A percentile compares a stretch with the other conserved stretches of the same genome.
Evolutionary conservation across 2,888 invertebrate genomes (phyloP).

Genomic region (Patella pellucida): DNA sequence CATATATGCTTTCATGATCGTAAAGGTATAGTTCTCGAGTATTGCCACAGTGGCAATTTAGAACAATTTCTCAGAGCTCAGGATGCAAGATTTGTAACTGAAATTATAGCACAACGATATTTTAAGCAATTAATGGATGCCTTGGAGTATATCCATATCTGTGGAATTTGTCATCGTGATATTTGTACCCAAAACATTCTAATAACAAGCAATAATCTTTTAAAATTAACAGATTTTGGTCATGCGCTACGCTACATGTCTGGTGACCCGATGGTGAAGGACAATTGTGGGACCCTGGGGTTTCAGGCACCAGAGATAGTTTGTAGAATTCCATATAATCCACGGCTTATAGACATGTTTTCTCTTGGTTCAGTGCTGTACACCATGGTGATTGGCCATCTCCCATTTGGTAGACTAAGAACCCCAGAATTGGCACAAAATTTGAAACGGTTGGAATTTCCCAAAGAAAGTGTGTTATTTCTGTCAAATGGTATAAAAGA

Average conservation of each 20-base stretch:
- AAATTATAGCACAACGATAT: conserved; percentile 56
- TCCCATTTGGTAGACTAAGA: conserved; percentile 53
- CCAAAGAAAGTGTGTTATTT: conserved; percentile 35
- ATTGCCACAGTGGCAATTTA: conserved; percentile 61
- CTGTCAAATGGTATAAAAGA: conserved; percentile 48
- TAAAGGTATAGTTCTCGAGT: conserved; percentile 58
- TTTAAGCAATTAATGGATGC: conserved; percentile 57
- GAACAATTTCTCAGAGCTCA: conserved; percentile 54
- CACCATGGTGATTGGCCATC: conserved; percentile 55
- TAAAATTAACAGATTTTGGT: conserved; percentile 62
- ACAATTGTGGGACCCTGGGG: conserved; percentile 51
- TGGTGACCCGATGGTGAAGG: conserved; percentile 49
- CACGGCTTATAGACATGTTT: conserved; percentile 58
- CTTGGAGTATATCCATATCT: conserved; percentile 52
- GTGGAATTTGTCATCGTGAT: conserved; percentile 58
- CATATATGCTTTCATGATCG: conserved; percentile 52
- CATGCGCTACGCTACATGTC: conserved; percentile 47
- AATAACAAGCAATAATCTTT: conserved; percentile 50
- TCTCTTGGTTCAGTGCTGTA: conserved; percentile 61
- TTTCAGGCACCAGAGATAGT: conserved; percentile 64
- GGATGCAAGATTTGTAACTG: conserved; percentile 57
- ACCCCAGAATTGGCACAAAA: conserved; percentile 49
- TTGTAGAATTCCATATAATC: conserved; percentile 52
- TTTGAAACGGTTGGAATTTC: conserved; percentile 40
- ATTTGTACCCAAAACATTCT: conserved; percentile 61